A percentile compares a stretch with the other conserved stretches of the same genome.
Conservation (phyloP, 2,797 vertebrate species). For the Avahi laniger region DNA sequence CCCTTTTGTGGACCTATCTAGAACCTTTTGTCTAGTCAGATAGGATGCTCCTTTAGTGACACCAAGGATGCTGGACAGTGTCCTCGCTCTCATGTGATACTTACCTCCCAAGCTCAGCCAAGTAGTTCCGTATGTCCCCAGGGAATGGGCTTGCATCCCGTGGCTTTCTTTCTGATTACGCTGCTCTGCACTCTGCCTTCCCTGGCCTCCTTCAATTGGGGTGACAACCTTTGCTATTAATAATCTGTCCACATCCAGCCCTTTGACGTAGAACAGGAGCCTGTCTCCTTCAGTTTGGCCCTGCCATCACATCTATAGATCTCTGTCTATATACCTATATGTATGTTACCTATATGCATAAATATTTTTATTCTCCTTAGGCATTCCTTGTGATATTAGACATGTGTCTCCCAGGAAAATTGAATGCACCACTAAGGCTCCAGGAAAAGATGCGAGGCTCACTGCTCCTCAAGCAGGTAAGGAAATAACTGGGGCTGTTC, state of each 20-base stretch:
- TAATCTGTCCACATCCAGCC: background rate
- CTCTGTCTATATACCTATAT: background rate
- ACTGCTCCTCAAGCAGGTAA: slow-evolving; percentile 82
- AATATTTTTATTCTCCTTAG: slow-evolving; percentile 63
- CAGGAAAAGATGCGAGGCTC: background rate
- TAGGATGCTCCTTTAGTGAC: background rate
- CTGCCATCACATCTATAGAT: background rate
- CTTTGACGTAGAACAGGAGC: background rate
- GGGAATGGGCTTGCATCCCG: rapidly evolving
- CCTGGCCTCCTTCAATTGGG: background rate
- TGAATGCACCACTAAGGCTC: slow-evolving; percentile 77
- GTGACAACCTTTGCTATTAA: background rate
- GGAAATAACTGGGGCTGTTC: background rate
- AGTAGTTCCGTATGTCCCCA: background rate
- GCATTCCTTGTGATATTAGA: slow-evolving; percentile 79
- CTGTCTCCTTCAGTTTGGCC: background rate
- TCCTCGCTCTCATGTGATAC: background rate
- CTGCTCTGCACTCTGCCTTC: background rate
- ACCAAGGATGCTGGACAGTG: background rate
- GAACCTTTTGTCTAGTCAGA: background rate
- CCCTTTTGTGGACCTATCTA: background rate
- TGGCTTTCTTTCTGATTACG: background rate
- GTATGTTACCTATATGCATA: too few species aligned
- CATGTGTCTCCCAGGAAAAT: slow-evolving; percentile 78
- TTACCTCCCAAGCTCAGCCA: background rate